Conservation (phyloP, 2,113 vertebrate genomes). For the Xenopus laevis region DNA sequence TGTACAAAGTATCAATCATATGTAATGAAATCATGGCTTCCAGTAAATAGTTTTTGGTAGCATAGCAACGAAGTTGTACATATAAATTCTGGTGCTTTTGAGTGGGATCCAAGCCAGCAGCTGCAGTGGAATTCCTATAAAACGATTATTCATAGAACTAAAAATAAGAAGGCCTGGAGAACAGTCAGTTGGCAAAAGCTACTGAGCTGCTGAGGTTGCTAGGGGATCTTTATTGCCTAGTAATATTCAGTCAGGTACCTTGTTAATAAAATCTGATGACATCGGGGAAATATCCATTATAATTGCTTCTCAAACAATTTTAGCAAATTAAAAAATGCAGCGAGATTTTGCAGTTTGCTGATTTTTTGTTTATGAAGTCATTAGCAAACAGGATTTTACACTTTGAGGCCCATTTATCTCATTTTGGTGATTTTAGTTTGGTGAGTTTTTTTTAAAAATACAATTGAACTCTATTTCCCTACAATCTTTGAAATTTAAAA, state of each 20-base stretch:
- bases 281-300: background rate
- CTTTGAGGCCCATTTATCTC: too few relatives aligned
- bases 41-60: background rate
- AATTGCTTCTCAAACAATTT: background rate
- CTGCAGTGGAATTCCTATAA: background rate
- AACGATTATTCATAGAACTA: background rate
- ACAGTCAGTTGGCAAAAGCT: background rate
- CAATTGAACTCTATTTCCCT: too few relatives aligned
- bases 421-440: too few relatives aligned
- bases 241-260: background rate
- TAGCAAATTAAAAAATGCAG: background rate
- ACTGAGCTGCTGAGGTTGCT: background rate
- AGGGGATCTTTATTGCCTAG: background rate
- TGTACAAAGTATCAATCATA: background rate
- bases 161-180: background rate
- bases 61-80: background rate
- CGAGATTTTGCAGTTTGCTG: background rate
- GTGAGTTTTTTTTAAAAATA: too few relatives aligned
- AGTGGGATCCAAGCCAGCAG: background rate
- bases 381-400: too few relatives aligned
- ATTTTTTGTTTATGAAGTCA: background rate
- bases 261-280: slow-evolving; percentile 1
- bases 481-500: too few relatives aligned
- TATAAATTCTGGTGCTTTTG: background rate
- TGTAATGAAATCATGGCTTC: background rate